phyloP scores from a whole-genome alignment of 1,140 invertebrate genomes.

The Belonocnema kinseyi region DNA sequence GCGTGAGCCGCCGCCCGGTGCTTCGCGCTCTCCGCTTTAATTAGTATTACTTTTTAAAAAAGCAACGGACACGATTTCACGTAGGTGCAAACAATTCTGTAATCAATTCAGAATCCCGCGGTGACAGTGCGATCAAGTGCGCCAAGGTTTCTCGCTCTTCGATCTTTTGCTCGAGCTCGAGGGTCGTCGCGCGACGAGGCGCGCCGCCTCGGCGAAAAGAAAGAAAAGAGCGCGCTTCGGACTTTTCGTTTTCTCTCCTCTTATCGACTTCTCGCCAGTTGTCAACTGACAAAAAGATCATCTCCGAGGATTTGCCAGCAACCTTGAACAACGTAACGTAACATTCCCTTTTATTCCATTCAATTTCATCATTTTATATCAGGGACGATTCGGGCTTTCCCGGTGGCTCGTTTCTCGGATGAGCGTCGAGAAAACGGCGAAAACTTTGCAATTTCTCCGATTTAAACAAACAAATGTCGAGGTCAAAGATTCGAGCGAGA shows the following conservation, averaged over 20 bases:
- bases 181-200: background rate
- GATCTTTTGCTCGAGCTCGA: constrained; percentile 43
- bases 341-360: background rate
- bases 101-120: constrained; percentile 32
- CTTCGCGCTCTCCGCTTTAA: constrained; percentile 40
- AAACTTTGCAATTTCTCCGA: too few species aligned
- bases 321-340: background rate
- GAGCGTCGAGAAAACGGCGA: too few species aligned
- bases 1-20: constrained; percentile 57
- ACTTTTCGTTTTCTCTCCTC: background rate
- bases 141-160: constrained; percentile 43
- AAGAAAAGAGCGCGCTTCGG: constrained; percentile 15
- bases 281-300: background rate
- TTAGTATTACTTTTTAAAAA: constrained; percentile 35
- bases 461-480: too few species aligned
- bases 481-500: too few species aligned
- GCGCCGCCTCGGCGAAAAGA: background rate
- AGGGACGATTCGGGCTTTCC: background rate
- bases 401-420: too few species aligned
- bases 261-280: background rate
- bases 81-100: constrained; percentile 42
- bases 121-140: constrained; percentile 42
- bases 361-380: background rate
- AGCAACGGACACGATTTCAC: background rate
- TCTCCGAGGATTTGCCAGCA: too few species aligned